These are phyloP conservation scores for Delia radicum DNA, from an alignment of 1,140 invertebrate genomes.

Conservation along the genomic window DNA sequence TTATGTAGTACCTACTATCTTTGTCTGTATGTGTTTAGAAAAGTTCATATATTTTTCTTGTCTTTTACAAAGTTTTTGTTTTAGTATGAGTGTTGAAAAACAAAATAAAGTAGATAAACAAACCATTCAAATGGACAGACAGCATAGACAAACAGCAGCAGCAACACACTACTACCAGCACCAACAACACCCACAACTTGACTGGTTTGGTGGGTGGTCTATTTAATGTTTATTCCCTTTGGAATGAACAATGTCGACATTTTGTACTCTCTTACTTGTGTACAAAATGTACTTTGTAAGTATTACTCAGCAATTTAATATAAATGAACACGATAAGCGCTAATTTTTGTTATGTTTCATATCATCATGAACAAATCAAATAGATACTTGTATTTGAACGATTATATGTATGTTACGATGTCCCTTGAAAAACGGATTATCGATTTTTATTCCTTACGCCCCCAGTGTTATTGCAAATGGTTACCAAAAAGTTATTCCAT, in stretches of 20 bases:
- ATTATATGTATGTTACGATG: too few relatives aligned
- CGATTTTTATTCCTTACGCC: too few relatives aligned
- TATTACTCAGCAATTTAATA: conserved; percentile 16
- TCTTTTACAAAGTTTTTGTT: conserved; percentile 1
- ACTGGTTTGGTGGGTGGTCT: too few relatives aligned
- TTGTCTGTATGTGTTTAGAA: background rate
- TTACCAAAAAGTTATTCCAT: too few relatives aligned
- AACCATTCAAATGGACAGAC: background rate
- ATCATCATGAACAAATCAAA: conserved; percentile 12
- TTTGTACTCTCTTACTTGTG: background rate
- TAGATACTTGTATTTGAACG: background rate
- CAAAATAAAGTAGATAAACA: background rate
- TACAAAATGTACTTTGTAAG: background rate
- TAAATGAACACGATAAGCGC: conserved; percentile 22
- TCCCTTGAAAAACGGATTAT: too few relatives aligned
- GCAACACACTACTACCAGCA: too few relatives aligned
- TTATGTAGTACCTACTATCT: background rate
- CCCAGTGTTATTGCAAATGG: too few relatives aligned
- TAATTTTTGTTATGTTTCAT: conserved; percentile 9
- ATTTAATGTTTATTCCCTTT: too few relatives aligned
- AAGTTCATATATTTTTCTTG: background rate
- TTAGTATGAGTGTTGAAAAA: background rate
- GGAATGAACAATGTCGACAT: too few relatives aligned
- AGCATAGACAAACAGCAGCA: too few relatives aligned
- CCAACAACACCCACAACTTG: too few relatives aligned